phyloP scores from a whole-genome alignment of 2,888 invertebrate genomes.

The Pyrrhia umbra region DNA sequence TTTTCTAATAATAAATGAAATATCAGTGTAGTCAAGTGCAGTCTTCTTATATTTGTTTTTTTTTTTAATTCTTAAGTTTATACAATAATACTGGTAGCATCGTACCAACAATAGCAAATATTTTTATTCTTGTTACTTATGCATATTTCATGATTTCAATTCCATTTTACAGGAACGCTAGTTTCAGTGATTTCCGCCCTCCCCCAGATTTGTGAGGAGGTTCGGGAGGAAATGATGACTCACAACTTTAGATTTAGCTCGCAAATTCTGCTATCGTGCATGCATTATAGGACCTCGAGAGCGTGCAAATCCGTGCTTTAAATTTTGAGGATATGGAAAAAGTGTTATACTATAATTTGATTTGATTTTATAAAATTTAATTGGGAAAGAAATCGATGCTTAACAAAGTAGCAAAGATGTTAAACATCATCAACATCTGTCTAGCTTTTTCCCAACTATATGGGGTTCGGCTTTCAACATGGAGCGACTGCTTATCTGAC shows the following conservation, averaged over 20 bases:
- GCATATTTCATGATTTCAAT: conserved; percentile 40
- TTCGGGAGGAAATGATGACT: conserved; percentile 41
- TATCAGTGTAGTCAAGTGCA: too few relatives aligned
- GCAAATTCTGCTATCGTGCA: conserved; percentile 32
- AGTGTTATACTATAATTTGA: neutral
- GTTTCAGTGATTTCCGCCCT: conserved; percentile 45
- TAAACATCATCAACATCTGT: too few relatives aligned
- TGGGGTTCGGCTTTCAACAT: too few relatives aligned
- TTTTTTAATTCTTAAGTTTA: too few relatives aligned
- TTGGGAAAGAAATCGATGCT: too few relatives aligned
- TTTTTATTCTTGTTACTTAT: neutral
- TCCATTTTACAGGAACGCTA: conserved; percentile 27
- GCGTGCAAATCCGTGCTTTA: neutral
- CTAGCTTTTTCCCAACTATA: too few relatives aligned
- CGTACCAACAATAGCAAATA: neutral
- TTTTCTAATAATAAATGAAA: too few relatives aligned
- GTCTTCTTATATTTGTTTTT: too few relatives aligned
- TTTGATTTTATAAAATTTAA: neutral
- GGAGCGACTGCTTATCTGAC: too few relatives aligned
- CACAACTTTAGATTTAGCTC: conserved; percentile 36
- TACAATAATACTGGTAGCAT: too few relatives aligned
- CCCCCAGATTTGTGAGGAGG: conserved; percentile 31
- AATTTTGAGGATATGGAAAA: conserved; percentile 4
- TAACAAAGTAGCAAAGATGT: too few relatives aligned
- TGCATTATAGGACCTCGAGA: conserved; percentile 32